phyloP scores from a whole-genome alignment of 2,797 vertebrate genomes.

The Thripadectes ignobilis region DNA sequence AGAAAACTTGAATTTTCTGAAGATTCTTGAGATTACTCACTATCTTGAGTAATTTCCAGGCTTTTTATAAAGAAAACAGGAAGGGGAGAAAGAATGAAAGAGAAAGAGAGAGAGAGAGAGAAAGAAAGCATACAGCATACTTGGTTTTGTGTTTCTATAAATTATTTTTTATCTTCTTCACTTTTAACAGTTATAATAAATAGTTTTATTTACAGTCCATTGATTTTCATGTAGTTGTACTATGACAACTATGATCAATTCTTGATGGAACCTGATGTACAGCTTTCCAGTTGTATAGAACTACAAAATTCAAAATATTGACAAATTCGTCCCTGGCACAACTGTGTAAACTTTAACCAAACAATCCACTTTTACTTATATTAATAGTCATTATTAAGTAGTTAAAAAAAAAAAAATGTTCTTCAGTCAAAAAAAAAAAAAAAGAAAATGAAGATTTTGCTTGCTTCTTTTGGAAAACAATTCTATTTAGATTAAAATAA shows the following conservation, averaged over 20 bases:
- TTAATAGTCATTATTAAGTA: not conserved
- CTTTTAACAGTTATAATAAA: not conserved
- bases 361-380: accelerated
- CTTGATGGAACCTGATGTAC: not conserved
- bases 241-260: not conserved
- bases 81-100: not conserved
- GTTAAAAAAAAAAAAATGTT: accelerated
- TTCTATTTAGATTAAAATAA: not conserved
- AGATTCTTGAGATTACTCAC: not conserved
- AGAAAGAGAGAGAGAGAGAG: not conserved
- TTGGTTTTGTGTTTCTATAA: not conserved
- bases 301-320: not conserved
- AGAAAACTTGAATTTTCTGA: not conserved
- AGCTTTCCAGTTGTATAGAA: not conserved
- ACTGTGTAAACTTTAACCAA: not conserved
- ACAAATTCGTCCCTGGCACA: not conserved
- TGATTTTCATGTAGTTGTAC: not conserved
- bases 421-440: not conserved
- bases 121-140: not conserved
- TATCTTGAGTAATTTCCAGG: not conserved
- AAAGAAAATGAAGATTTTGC: not conserved
- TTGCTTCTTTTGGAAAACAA: not conserved
- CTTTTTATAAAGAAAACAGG: not conserved
- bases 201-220: not conserved
- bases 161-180: not conserved